Base-by-base conservation (phyloP, 2,888 invertebrate genomes). In the Lottia gigantea region DNA sequence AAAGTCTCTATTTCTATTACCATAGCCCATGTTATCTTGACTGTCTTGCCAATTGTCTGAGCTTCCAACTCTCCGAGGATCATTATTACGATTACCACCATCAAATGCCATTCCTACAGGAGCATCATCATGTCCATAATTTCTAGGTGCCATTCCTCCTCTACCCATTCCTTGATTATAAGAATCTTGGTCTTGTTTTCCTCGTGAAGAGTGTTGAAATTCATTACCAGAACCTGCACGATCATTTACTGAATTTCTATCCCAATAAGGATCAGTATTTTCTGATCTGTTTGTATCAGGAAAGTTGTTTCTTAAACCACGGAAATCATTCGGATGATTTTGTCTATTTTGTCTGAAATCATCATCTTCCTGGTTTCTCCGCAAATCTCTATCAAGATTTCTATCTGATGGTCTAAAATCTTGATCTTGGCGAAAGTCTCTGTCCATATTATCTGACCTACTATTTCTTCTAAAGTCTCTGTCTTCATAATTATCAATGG, bases 51-150 rank as follows among this genome's bases (percentile, higher is more conserved):
- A 49, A 12, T 40, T 49, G 14, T 40, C 67, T 26, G 31, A 68
- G 6, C 15, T 19, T n/a, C 68, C 46, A n/a, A 11, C n/a, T 16
- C 46, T 40, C 4, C 68, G 46, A 15, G 62, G 25, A 46, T 31
- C 25, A 40, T 12, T 67, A 46, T 19, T 62, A 19, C 68, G 65
- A 45, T 62, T 47, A 15, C 68, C 70, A 55, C 47, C 66, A 31
- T 63, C 68, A n/a, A 64, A 64, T n/a, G 23, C 19, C 49, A 26
- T 64, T 46, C 71, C 55, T 16, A 61, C 71, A 12, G 67, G 64
- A 15, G 67, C 71, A 26, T 71, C 71, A n/a, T 71, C 67, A 45
- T 67, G 67, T 7, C 49, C 66, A 26, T 66, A 26, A 40, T 71
- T 71, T 49, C 71, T 49, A 7, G 61, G 66, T 15, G 61, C 62